Percentiles rank a stretch among this genome's conserved stretches.
Evolutionary conservation across 92 coral and sea anemone genomes (phyloP).

Genomic region (Zoanthus gigantus): DNA sequence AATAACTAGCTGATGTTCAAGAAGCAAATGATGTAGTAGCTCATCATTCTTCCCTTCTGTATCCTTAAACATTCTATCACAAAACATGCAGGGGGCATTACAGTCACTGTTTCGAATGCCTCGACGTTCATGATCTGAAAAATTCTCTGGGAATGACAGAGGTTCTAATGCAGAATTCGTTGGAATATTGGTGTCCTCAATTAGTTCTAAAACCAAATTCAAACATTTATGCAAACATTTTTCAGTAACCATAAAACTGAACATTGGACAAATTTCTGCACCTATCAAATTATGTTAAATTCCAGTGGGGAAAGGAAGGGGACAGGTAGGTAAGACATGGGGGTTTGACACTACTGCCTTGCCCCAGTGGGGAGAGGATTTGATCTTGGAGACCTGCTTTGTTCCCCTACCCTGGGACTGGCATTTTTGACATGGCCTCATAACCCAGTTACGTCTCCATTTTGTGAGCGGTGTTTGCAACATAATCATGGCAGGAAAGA

Average conservation of each 20-base stretch:
- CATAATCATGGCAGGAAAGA: background rate
- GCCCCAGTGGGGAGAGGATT: too few relatives aligned
- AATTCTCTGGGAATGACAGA: conserved; percentile 41
- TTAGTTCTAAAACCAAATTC: conserved; percentile 9
- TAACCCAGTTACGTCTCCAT: background rate
- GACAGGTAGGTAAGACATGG: too few relatives aligned
- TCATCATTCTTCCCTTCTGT: conserved; percentile 86
- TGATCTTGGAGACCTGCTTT: background rate
- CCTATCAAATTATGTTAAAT: too few relatives aligned
- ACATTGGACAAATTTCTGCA: too few relatives aligned
- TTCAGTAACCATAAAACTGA: too few relatives aligned
- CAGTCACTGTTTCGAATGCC: background rate
- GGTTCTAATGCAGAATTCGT: conserved; percentile 5
- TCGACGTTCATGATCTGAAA: conserved; percentile 5
- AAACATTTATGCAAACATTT: background rate
- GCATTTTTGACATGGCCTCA: background rate
- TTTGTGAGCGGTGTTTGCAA: background rate
- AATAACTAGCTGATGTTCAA: conserved; percentile 91
- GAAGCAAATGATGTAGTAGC: conserved; percentile 86
- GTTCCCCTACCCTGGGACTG: background rate
- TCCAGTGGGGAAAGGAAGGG: too few relatives aligned
- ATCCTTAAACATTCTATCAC: conserved; percentile 88
- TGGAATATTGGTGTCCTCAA: background rate
- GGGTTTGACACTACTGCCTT: too few relatives aligned
- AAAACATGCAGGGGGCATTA: conserved; percentile 81